Evolutionary conservation across 2,888 invertebrate genomes (phyloP), one percentile per base, ranked within the genome.

Genomic region (Blastobasis lacticolella): DNA sequence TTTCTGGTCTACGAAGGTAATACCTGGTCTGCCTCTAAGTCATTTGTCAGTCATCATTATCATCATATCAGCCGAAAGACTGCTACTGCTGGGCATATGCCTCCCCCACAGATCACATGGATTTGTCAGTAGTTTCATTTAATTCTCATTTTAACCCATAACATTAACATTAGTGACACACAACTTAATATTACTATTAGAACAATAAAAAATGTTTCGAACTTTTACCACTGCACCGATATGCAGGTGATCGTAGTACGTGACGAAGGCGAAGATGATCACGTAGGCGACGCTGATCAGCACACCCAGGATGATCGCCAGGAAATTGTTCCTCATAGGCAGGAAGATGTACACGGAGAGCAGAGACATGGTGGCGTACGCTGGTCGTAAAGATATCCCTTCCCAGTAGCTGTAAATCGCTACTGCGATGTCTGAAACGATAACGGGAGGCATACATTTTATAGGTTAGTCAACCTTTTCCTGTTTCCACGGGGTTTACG

Each of bases 281-380:
- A 95, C 79, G 68, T 96, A 94, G 42, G 91, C 88, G 0, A 90
- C 57, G 45, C 94, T 93, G 9, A 94, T 92, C 0, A 93, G 75
- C 1, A 91, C 58, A 0, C 95, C 96, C 49, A 95, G 82, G 37
- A 93, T 67, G 37, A 94, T 89, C 0, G 94, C 93, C 56, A 94
- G 86, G 56, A 91, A 89, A 69, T 94, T 93, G 68, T 93, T 92
- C 36, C 93, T 91, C 67, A 96, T 89, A 0, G 96, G 95, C 60
- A 97, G 88, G 77, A 97, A 96, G 58, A 96, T 92, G 75, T 96
- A 96, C 57, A 94, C 92, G 1, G 94, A 92, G 49, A 97, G 89
- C 1, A 96, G 87, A 1, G 94, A 90, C 74, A 93, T 91, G 0
- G 92, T 92, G 1, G 92, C 89, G 67, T 93, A 94, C 0, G 93